Percentiles rank a stretch among this genome's conserved stretches.
phyloP scores from a whole-genome alignment of 2,888 invertebrate genomes.

The Actias luna region DNA sequence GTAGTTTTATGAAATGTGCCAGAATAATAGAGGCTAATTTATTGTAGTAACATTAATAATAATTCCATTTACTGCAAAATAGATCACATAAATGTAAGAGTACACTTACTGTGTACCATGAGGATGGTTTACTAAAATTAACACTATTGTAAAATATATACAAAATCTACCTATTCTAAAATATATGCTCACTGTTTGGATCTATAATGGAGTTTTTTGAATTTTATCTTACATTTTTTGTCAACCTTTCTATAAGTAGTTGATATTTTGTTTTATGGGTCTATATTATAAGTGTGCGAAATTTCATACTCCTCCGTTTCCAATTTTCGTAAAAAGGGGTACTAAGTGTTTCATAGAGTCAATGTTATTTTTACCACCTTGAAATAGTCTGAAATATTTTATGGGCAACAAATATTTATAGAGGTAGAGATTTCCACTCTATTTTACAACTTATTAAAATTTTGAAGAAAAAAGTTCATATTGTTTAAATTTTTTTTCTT shows the following conservation, averaged over 20 bases:
- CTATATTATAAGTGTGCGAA: neutral
- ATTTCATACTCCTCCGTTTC: too few relatives aligned
- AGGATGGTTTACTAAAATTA: neutral
- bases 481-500: too few relatives aligned
- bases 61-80: slow-evolving; percentile 13
- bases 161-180: slow-evolving; percentile 13
- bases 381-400: too few relatives aligned
- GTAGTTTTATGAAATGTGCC: slow-evolving; percentile 18
- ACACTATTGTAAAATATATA: slow-evolving; percentile 13
- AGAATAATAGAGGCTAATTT: slow-evolving; percentile 16
- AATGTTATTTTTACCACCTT: too few relatives aligned
- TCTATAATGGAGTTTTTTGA: slow-evolving; percentile 35
- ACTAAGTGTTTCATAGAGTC: too few relatives aligned
- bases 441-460: too few relatives aligned
- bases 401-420: too few relatives aligned
- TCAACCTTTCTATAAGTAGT: neutral
- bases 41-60: slow-evolving; percentile 13
- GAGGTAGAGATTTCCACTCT: too few relatives aligned
- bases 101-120: slow-evolving; percentile 3
- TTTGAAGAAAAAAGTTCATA: too few relatives aligned
- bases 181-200: slow-evolving; percentile 65
- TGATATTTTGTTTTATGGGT: neutral
- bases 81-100: neutral
- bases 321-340: too few relatives aligned
- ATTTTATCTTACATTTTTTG: neutral